A percentile compares a stretch with the other conserved stretches of the same genome.
These are phyloP conservation scores for Anarsia innoxiella DNA, from an alignment of 2,888 invertebrate genomes.

Conservation along the genomic window DNA sequence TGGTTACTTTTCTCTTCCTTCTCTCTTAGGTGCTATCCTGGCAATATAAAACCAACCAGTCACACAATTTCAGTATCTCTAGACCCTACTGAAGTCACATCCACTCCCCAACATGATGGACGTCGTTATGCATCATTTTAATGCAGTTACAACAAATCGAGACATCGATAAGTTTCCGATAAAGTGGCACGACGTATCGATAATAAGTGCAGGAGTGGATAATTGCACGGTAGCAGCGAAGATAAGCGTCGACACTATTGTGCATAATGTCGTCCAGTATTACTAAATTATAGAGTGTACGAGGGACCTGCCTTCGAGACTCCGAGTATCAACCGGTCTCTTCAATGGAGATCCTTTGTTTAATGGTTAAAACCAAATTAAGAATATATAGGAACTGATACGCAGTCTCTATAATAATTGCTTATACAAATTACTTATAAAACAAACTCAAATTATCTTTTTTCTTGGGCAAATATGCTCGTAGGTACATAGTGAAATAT, in stretches of 20 bases:
- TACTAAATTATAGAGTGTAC: constrained; percentile 57
- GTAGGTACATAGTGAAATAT: too few species aligned
- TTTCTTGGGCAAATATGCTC: too few species aligned
- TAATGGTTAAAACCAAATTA: neutral
- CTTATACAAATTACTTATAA: too few species aligned
- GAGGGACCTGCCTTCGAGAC: constrained; percentile 20
- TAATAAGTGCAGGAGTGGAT: constrained; percentile 50
- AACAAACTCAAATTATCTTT: too few species aligned
- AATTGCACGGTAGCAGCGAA: constrained; percentile 57
- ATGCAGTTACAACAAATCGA: constrained; percentile 53
- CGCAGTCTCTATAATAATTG: too few species aligned
- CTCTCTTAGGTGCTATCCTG: too few species aligned
- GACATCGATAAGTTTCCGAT: constrained; percentile 41
- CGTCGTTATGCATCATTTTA: constrained; percentile 54
- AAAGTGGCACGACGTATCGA: constrained; percentile 43
- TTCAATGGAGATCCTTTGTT: constrained; percentile 4
- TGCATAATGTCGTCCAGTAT: constrained; percentile 62
- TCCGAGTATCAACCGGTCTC: constrained; percentile 31
- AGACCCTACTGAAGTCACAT: constrained; percentile 14
- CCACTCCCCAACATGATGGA: constrained; percentile 29
- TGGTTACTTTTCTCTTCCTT: too few species aligned
- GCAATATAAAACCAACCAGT: too few species aligned
- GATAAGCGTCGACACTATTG: constrained; percentile 62
- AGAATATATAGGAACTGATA: too few species aligned
- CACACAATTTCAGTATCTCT: too few species aligned